phyloP scores from a whole-genome alignment of 2,113 vertebrate genomes.

The Callithrix jacchus region DNA sequence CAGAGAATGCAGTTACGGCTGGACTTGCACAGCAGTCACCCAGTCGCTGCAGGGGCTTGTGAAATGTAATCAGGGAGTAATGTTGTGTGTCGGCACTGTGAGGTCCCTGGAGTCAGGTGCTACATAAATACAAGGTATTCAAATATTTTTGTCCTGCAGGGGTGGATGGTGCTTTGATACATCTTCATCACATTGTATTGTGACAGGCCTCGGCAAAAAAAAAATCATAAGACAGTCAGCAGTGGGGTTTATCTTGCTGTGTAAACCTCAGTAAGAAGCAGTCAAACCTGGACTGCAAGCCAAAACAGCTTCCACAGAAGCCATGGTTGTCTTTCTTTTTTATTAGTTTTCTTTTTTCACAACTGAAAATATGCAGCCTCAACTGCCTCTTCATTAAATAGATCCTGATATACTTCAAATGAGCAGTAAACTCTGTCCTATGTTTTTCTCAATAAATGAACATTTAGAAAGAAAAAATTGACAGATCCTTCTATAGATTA shows the following conservation, averaged over 20 bases:
- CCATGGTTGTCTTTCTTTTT: conserved; percentile 9
- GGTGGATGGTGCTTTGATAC: neutral
- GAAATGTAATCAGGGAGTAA: conserved; percentile 61
- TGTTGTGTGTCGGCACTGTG: neutral
- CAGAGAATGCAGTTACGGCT: neutral
- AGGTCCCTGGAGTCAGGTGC: conserved; percentile 48
- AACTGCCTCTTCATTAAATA: conserved; percentile 30
- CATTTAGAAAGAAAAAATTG: conserved; percentile 15
- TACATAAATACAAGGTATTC: conserved; percentile 34
- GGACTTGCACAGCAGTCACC: conserved; percentile 13
- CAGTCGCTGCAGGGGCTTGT: neutral
- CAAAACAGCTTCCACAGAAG: neutral
- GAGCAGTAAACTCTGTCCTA: neutral
- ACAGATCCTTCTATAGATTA: conserved; percentile 11
- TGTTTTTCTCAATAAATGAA: conserved; percentile 18
- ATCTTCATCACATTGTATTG: neutral
- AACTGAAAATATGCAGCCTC: neutral
- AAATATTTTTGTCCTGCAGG: conserved; percentile 43
- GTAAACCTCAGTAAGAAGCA: conserved; percentile 28
- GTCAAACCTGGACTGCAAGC: neutral
- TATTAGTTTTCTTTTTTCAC: conserved; percentile 52
- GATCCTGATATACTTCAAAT: neutral
- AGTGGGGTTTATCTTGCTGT: conserved; percentile 12
- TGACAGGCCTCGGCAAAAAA: neutral
- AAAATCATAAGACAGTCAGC: conserved; percentile 9